Evolutionary conservation across 2,888 invertebrate species (phyloP), one percentile per base, ranked within the genome.

Genomic region (Drosophila vallismaia): DNA sequence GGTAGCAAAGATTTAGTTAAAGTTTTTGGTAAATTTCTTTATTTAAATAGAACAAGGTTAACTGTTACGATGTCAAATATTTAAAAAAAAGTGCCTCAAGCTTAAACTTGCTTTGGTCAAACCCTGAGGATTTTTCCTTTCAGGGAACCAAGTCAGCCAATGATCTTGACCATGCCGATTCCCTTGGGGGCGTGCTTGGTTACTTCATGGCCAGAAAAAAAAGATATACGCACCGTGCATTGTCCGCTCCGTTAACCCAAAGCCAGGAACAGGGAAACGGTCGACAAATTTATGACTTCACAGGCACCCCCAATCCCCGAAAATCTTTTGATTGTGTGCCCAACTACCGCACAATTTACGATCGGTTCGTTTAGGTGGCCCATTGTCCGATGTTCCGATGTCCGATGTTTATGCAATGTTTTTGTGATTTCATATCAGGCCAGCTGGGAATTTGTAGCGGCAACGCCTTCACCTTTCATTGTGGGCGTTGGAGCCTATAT

Each of bases 271-370:
- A 40, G 42, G 14, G 54, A 40, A 75, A 58, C 48, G 55, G 67
- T 63, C 53, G 56, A 67, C 58, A 71, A 76, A 81, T 82, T 87
- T 85, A 82, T 81, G 79, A 85, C 82, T 84, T 78, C 71, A 71
- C 81, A 78, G 87, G 81, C 74, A 44, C 46, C 51, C 38, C 28
- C 44, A n/a, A 14, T 38, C 56, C 36, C 24, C 46, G 9, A 36
- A 46, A 44, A 64, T 48, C 57, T 67, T 67, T 79, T 69, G 63
- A 64, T 51, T 44, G 55, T 69, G 62, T 63, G 53, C 52, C 64
- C 76, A 77, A 84, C 85, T 84, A 76, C 74, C 69, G 56, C 75
- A 38, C 54, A 79, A 87, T 87, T 83, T 87, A 87, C 82, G 87
- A 83, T 75, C 88, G 56, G 71, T 79, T 76, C 82, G 79, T 79